Conservation (phyloP, 2,797 vertebrate species). For the Clarias platycephalus region DNA sequence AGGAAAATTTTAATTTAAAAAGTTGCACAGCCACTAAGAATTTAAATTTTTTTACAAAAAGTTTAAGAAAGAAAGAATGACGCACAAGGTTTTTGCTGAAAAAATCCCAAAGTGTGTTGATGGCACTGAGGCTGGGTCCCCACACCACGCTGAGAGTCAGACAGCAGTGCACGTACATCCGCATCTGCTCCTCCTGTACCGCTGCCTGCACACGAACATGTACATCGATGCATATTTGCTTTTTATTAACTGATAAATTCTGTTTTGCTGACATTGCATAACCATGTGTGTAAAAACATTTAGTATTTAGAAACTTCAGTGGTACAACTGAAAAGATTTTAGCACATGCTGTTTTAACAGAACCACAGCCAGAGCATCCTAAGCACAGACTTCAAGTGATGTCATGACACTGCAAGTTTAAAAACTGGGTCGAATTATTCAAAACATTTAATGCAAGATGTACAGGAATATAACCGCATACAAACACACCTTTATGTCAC, state of each 20-base stretch:
- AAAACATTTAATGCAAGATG: neutral
- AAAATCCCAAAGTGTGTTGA: conserved; percentile 91
- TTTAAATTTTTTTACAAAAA: too few species aligned
- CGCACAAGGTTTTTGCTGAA: conserved; percentile 93
- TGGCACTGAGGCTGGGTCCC: conserved; percentile 79
- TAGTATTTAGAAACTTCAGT: too few species aligned
- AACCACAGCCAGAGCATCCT: neutral
- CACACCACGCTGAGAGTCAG: conserved; percentile 85
- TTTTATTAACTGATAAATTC: neutral
- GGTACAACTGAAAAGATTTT: neutral
- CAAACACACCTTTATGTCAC: conserved; percentile 77
- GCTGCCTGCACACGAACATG: conserved; percentile 66
- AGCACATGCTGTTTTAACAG: neutral
- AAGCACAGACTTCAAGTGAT: neutral
- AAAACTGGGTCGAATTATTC: neutral
- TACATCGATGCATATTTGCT: neutral
- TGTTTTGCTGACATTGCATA: neutral
- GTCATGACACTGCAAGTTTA: neutral
- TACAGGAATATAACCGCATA: neutral
- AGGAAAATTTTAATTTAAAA: too few species aligned
- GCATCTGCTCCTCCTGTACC: conserved; percentile 84
- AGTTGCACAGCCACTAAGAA: neutral
- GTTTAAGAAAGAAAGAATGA: neutral
- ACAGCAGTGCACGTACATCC: conserved; percentile 92
- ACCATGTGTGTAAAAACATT: neutral